phyloP scores from a whole-genome alignment of 2,797 vertebrate species.

The Pangasius krempfi region DNA sequence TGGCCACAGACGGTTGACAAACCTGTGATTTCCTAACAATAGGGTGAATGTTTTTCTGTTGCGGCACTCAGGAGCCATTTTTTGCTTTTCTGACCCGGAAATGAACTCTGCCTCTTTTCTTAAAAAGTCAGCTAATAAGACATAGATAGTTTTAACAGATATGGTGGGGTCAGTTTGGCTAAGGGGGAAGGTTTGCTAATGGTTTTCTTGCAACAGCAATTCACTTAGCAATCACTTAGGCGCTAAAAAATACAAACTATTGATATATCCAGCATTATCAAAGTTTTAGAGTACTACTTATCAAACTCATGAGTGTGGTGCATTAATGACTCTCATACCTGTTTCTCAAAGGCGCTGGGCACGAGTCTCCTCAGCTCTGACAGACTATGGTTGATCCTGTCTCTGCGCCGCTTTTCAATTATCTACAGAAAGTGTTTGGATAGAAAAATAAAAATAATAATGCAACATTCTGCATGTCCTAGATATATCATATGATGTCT shows the following conservation, averaged over 20 bases:
- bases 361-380: constrained; percentile 90
- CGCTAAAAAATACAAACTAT: neutral
- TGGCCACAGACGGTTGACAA: neutral
- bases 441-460: neutral
- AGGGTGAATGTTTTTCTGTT: neutral
- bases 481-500: neutral
- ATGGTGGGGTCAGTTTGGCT: neutral
- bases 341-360: constrained; percentile 91
- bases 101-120: neutral
- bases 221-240: neutral
- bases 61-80: neutral
- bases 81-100: neutral
- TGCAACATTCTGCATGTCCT: neutral
- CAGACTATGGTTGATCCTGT: constrained; percentile 94
- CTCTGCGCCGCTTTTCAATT: constrained; percentile 91
- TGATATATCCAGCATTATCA: neutral
- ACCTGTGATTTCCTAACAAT: neutral
- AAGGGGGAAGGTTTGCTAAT: neutral
- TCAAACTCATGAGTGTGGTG: neutral
- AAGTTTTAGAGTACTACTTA: neutral
- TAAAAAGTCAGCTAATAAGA: neutral
- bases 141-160: neutral
- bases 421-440: constrained; percentile 72
- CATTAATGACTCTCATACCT: constrained; percentile 71
- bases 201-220: neutral